Evolutionary conservation across 2,888 invertebrate genomes (phyloP).

Genomic region (Tromatobia lineatoria): DNA sequence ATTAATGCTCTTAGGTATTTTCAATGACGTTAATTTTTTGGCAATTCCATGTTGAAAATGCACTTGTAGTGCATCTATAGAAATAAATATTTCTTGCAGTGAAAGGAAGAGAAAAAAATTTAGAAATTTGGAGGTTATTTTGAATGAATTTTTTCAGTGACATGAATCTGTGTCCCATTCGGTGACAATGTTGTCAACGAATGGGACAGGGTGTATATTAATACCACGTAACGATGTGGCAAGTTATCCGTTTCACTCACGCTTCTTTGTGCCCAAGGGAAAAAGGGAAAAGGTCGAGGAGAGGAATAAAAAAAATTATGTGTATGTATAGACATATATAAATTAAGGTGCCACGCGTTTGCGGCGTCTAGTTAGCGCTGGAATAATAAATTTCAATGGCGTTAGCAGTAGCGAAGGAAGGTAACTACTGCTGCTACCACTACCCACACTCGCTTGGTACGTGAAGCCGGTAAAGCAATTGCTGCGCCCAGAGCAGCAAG

Average conservation of each 20-base stretch:
- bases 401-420: constrained; percentile 21
- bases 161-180: too few relatives aligned
- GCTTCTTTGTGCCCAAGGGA: background rate
- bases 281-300: background rate
- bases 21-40: too few relatives aligned
- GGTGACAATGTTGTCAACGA: background rate
- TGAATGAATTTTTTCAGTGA: background rate
- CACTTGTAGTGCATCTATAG: background rate
- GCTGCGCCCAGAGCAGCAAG: constrained; percentile 41
- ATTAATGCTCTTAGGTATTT: too few relatives aligned
- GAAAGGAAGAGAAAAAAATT: background rate
- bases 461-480: constrained; percentile 66
- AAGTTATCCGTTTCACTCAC: constrained; percentile 3
- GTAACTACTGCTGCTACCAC: constrained; percentile 19
- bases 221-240: background rate
- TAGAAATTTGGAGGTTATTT: too few relatives aligned
- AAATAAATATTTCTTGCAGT: background rate
- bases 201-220: background rate
- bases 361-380: constrained; percentile 71
- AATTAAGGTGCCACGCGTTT: constrained; percentile 67
- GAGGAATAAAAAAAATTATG: constrained; percentile 3
- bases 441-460: background rate
- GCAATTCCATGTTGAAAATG: background rate
- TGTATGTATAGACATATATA: constrained; percentile 61
- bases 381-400: constrained; percentile 76